Conservation (phyloP, 2,888 invertebrate species). For the Caenorhabditis sinica region DNA sequence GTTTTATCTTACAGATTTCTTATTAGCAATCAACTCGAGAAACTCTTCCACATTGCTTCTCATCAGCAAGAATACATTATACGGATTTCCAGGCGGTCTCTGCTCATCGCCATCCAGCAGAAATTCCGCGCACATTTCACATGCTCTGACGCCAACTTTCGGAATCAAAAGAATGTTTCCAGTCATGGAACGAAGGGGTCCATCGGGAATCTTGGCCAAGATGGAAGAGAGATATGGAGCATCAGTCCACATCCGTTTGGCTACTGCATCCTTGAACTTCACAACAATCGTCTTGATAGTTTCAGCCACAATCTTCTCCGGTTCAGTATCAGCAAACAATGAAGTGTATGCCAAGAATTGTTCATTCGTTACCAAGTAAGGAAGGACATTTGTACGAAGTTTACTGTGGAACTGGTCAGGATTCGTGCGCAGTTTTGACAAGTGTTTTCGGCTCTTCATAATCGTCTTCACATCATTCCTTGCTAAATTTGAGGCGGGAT, state of each 20-base stretch:
- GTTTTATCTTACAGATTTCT: slow-evolving; percentile 63
- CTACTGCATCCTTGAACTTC: slow-evolving; percentile 59
- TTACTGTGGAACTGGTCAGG: slow-evolving; percentile 62
- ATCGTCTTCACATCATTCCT: slow-evolving; percentile 62
- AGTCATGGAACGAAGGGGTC: slow-evolving; percentile 36
- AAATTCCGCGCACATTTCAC: slow-evolving; percentile 59
- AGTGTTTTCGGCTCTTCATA: slow-evolving; percentile 65
- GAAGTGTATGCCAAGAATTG: slow-evolving; percentile 70
- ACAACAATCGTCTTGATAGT: slow-evolving; percentile 65
- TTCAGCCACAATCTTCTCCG: slow-evolving; percentile 63
- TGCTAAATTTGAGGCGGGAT: slow-evolving; percentile 50
- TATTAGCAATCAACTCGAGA: slow-evolving; percentile 66
- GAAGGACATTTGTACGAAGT: slow-evolving; percentile 65
- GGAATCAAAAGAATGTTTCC: slow-evolving; percentile 47
- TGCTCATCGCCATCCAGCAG: slow-evolving; percentile 65
- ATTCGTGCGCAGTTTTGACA: slow-evolving; percentile 59
- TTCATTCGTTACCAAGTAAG: slow-evolving; percentile 66
- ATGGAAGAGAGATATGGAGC: slow-evolving; percentile 37
- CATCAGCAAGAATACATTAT: slow-evolving; percentile 53
- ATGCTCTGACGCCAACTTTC: slow-evolving; percentile 60
- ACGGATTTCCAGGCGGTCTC: slow-evolving; percentile 65
- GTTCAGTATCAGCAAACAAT: slow-evolving; percentile 65
- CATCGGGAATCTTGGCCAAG: slow-evolving; percentile 66
- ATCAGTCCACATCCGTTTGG: slow-evolving; percentile 62
- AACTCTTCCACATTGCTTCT: slow-evolving; percentile 63